Evolutionary conservation across 2,113 vertebrate species (phyloP), one percentile per base, ranked within the genome.

Genomic region (Oncorhynchus kisutch): DNA sequence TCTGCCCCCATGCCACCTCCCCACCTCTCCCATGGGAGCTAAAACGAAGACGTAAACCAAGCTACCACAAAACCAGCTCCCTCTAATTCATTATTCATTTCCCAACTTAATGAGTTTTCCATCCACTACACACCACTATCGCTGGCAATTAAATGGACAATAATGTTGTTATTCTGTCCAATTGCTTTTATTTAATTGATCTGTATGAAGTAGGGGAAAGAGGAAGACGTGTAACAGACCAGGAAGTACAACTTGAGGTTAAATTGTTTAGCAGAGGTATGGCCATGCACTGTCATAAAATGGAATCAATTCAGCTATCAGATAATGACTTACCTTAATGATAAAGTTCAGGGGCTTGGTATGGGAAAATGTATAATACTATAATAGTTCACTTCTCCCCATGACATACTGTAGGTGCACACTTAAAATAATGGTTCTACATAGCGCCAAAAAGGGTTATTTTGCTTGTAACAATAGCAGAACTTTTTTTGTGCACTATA

Each of bases 81-180:
- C 81, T 82, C 87, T 91, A 82, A 80, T 92, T 51, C 87, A 94
- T 93, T 92, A 94, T 94, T 91, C 85, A 94, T 90, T 84, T 65
- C 27, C 22, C 74, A 25, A 34, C 82, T 84, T 91, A 92, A 93
- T 93, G 91, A 93, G 88, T 92, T 94, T 93, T 92, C 92, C 92
- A 89, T 92, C 83, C 86, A 88, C 85, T 89, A 78, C 83, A 79
- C 86, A 84, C 59, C 16, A 70, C 79, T 76, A 83, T 85, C 81
- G 31, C 45, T 27, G 65, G 67, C 87, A 88, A 89, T 89, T 87
- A 89, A 89, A 89, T 86, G 77, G 76, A 73, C 73, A 75, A 79
- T 70, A 65, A 13, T 54, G 14, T 18, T 29, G 13, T 22, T 13
- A 4, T 69, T 67, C 24, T 69, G 39, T 45, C 9, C 9, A 11